phyloP scores from a whole-genome alignment of 1,140 invertebrate species.

The Uloborus diversus region DNA sequence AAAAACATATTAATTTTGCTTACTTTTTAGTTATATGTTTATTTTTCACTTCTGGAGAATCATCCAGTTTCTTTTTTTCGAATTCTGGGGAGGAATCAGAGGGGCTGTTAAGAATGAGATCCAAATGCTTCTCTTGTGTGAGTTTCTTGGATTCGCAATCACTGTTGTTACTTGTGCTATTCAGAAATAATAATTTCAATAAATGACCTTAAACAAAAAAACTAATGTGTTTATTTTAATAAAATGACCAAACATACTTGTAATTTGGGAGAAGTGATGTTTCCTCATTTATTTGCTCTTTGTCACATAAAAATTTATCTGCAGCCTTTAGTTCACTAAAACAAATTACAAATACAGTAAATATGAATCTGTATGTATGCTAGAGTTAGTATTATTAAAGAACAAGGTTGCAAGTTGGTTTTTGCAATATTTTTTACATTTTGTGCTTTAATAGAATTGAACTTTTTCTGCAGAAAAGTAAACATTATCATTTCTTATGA shows the following conservation, averaged over 20 bases:
- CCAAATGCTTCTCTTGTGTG: conserved; percentile 17
- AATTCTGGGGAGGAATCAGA: not conserved
- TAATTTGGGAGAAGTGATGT: not conserved
- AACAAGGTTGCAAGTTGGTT: too few relatives aligned
- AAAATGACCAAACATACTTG: conserved; percentile 1
- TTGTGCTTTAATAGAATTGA: too few relatives aligned
- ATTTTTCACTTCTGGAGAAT: conserved; percentile 3
- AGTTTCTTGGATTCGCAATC: not conserved
- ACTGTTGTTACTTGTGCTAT: not conserved
- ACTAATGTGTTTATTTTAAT: not conserved
- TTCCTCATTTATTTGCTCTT: conserved; percentile 18
- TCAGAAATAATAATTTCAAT: not conserved
- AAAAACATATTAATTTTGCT: too few relatives aligned
- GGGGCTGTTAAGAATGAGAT: conserved; percentile 3
- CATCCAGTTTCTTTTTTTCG: not conserved
- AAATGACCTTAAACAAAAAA: too few relatives aligned
- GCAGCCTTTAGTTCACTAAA: conserved; percentile 44
- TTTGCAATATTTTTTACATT: too few relatives aligned
- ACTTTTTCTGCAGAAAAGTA: too few relatives aligned
- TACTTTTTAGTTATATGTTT: conserved; percentile 19
- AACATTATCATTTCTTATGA: too few relatives aligned
- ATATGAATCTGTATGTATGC: too few relatives aligned
- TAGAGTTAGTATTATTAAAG: too few relatives aligned
- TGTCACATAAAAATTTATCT: conserved; percentile 46
- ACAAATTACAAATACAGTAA: too few relatives aligned